These are phyloP conservation scores for Anolis carolinensis DNA, from an alignment of 2,113 vertebrate genomes.

Conservation along the genomic window DNA sequence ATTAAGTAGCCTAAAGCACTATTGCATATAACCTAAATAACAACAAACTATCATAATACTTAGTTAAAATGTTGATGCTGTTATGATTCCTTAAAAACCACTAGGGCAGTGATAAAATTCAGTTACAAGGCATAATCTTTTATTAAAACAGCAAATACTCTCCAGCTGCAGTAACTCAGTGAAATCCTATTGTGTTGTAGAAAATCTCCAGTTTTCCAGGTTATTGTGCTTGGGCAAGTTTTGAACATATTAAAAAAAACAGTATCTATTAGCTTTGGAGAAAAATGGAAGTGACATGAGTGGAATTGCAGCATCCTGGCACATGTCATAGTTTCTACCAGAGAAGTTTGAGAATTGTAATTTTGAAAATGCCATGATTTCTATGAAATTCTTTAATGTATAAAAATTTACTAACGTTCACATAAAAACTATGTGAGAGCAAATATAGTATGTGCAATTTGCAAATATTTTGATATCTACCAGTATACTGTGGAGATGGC, in stretches of 20 bases:
- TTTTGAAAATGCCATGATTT: not conserved
- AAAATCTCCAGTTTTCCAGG: not conserved
- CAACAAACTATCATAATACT: not conserved
- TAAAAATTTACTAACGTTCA: not conserved
- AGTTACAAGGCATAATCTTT: not conserved
- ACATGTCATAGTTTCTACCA: not conserved
- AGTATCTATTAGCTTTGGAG: not conserved
- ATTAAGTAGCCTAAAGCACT: conserved; percentile 24
- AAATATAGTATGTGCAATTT: not conserved
- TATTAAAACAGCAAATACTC: not conserved
- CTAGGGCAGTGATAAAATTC: not conserved
- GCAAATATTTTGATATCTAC: not conserved
- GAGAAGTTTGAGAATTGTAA: not conserved
- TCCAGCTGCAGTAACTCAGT: not conserved
- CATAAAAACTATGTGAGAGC: not conserved
- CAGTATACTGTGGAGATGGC: not conserved
- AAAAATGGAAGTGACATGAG: not conserved
- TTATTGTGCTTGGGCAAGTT: not conserved
- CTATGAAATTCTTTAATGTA: no score
- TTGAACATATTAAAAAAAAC: not conserved
- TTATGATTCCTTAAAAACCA: not conserved
- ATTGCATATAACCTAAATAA: conserved; percentile 16
- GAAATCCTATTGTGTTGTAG: not conserved
- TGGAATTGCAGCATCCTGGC: not conserved
- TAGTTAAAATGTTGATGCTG: conserved; percentile 25